Base-by-base conservation (phyloP, 2,113 vertebrate genomes). In the Dolichotis patagonum region DNA sequence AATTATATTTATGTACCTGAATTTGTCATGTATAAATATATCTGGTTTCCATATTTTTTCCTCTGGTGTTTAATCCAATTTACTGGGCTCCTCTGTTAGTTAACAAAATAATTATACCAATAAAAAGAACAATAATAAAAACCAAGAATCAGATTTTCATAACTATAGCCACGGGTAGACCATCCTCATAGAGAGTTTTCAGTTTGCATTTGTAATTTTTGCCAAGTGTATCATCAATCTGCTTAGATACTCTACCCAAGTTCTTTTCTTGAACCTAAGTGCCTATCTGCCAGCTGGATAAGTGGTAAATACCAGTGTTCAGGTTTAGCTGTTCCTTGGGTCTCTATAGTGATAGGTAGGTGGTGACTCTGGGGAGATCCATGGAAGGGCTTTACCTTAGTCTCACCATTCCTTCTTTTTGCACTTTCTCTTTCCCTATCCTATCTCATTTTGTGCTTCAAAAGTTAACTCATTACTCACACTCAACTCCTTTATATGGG, bases 1-100 rank as follows among this genome's bases (percentile, higher is more conserved):
- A 80, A 54, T 80, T 43, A 58, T 78, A 38, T 54, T 91, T 77
- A 63, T 93, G 63, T 54, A 93, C 84, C 11, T 63, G 65, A 75
- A 77, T 65, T 58, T 75, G 41, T 73, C 24, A 85, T 2, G 2
- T 35, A 0, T 62, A 65, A 88, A 3, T 7, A n/a, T 35, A 24
- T 24, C 26, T 56, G 12, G 2, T 35, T 73, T 73, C 35, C 24
- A 22, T 62, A 38, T 28, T 13, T 60, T 17, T 73, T 24, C 24
- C 26, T 81, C 9, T 13, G 35, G 13, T 81, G 9, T 84, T 84
- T 67, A 12, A 60, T 94, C 9, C 8, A 82, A 35, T 77, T 81
- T 60, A 56, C 16, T 71, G 35, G 17, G 16, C 60, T 69, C 8
- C 49, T 91, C 5, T 81, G 41, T 75, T 75, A 65, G 0, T 81